Conservation (phyloP, 2,888 invertebrate species). For the Acholoe squamosa region DNA sequence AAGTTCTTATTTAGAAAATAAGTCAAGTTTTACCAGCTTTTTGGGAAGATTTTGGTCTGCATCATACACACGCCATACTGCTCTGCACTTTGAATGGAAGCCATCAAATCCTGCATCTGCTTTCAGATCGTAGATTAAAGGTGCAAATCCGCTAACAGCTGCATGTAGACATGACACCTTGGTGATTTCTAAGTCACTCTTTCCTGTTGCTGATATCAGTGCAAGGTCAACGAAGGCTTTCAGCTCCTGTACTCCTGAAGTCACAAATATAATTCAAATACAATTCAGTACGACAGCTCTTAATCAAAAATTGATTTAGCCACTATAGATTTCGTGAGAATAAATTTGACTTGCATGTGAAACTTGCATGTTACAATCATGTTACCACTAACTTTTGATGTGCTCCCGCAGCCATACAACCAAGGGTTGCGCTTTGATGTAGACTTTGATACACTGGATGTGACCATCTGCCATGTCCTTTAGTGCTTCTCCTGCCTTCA, state of each 20-base stretch:
- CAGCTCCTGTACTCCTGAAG: slow-evolving; percentile 69
- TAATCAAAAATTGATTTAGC: too few species aligned
- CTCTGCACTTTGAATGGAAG: slow-evolving; percentile 74
- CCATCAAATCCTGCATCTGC: slow-evolving; percentile 70
- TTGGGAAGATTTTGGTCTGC: slow-evolving; percentile 75
- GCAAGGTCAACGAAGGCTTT: slow-evolving; percentile 77
- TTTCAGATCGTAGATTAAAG: slow-evolving; percentile 79
- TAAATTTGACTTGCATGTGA: too few species aligned
- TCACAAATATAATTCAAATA: neutral
- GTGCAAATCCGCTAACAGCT: slow-evolving; percentile 79
- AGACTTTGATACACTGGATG: slow-evolving; percentile 70
- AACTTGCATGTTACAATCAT: too few species aligned
- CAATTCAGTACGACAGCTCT: too few species aligned
- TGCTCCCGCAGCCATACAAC: slow-evolving; percentile 73
- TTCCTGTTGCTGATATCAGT: slow-evolving; percentile 75
- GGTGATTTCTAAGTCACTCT: slow-evolving; percentile 75
- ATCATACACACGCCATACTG: slow-evolving; percentile 76
- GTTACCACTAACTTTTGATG: slow-evolving; percentile 61
- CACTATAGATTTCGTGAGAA: too few species aligned
- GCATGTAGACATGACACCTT: slow-evolving; percentile 78
- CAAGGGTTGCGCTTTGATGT: slow-evolving; percentile 70
- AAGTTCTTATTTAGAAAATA: too few species aligned
- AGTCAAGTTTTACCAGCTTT: slow-evolving; percentile 73
- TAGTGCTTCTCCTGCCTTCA: slow-evolving; percentile 66
- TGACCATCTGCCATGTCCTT: slow-evolving; percentile 68